phyloP scores from a whole-genome alignment of 2,113 vertebrate species.

The Balaenoptera acutorostrata region DNA sequence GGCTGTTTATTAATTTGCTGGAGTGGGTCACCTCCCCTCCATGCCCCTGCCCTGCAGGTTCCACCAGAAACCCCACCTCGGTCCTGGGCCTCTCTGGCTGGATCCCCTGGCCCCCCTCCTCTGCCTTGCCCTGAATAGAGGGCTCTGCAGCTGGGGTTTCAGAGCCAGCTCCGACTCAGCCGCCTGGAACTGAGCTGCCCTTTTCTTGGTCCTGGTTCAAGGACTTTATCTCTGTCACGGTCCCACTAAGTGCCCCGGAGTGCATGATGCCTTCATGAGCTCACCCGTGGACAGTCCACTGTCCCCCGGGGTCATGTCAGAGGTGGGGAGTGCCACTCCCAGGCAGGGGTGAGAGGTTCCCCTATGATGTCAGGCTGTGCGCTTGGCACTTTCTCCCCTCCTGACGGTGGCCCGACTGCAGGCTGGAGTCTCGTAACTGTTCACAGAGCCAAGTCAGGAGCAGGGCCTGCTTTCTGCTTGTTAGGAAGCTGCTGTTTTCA shows the following conservation, averaged over 20 bases:
- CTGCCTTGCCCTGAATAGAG: rapidly evolving
- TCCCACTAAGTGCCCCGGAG: rapidly evolving
- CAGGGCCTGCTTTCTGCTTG: rapidly evolving
- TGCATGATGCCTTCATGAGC: rapidly evolving
- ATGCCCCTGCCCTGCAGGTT: not conserved
- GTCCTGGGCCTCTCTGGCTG: rapidly evolving
- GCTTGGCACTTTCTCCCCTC: rapidly evolving
- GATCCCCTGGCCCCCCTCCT: rapidly evolving
- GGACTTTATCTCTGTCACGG: too few species aligned
- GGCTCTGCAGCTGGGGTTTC: not conserved
- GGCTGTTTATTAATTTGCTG: not conserved
- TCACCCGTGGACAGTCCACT: rapidly evolving
- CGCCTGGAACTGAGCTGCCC: rapidly evolving
- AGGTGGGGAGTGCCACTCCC: rapidly evolving
- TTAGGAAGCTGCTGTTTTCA: not conserved
- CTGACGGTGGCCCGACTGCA: rapidly evolving
- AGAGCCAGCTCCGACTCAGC: not conserved
- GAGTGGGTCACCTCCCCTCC: not conserved
- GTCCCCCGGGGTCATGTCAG: rapidly evolving
- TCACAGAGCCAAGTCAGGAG: rapidly evolving
- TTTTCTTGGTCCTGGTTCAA: too few species aligned
- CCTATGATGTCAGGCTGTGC: rapidly evolving
- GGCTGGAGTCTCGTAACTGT: rapidly evolving
- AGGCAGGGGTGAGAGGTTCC: rapidly evolving
- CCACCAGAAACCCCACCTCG: not conserved